Conservation (phyloP, 2,888 invertebrate species). For the Drepanosiphum platanoidis region DNA sequence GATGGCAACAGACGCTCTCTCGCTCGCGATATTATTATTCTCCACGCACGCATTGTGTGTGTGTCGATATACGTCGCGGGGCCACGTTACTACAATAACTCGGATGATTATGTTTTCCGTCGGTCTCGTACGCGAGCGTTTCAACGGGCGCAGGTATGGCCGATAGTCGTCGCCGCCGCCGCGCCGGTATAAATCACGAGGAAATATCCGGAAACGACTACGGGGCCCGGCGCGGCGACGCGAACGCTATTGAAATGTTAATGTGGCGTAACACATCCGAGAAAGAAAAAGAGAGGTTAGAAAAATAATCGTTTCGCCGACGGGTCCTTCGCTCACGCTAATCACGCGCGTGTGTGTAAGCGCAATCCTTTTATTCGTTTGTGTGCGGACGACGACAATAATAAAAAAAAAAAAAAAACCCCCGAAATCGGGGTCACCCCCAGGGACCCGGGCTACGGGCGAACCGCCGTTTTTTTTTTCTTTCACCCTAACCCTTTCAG, state of each 20-base stretch:
- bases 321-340: constrained; percentile 43
- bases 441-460: constrained; percentile 14
- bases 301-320: constrained; percentile 52
- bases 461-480: constrained; percentile 43
- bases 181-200: constrained; percentile 28
- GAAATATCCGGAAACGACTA: constrained; percentile 45
- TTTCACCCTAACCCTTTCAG: constrained; percentile 48
- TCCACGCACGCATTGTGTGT: too few relatives aligned
- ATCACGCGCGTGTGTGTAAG: constrained; percentile 33
- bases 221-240: background rate
- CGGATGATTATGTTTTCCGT: background rate
- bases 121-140: background rate
- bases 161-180: background rate
- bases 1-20: background rate
- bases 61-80: background rate
- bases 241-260: constrained; percentile 49
- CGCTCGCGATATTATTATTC: background rate
- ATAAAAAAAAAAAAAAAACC: background rate
- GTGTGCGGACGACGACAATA: background rate
- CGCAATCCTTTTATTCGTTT: constrained; percentile 6
- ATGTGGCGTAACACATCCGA: constrained; percentile 42
- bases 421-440: constrained; percentile 37
- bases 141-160: background rate
- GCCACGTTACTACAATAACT: background rate
- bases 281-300: constrained; percentile 18